Conservation (phyloP, 2,888 invertebrate species). For the Ethmia dodecea region DNA sequence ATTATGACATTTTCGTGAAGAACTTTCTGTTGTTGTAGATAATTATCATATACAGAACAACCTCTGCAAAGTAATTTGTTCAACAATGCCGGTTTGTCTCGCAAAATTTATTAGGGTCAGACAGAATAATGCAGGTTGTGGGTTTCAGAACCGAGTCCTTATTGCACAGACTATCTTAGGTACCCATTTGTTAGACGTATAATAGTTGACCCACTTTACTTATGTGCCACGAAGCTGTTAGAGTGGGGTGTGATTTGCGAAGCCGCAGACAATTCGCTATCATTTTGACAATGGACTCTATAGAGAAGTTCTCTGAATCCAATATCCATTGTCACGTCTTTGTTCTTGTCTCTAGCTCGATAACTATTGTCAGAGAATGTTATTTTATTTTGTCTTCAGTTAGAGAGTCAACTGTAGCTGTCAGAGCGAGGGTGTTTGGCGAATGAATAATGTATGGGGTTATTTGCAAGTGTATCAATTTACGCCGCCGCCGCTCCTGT, state of each 20-base stretch:
- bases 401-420: constrained; percentile 58
- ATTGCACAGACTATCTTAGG: constrained; percentile 53
- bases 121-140: constrained; percentile 72
- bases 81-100: constrained; percentile 67
- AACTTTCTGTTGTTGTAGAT: too few species aligned
- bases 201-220: constrained; percentile 72
- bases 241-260: constrained; percentile 55
- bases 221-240: constrained; percentile 48
- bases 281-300: constrained; percentile 32
- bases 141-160: constrained; percentile 66
- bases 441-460: constrained; percentile 74
- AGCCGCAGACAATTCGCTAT: constrained; percentile 44
- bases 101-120: constrained; percentile 74
- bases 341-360: constrained; percentile 5
- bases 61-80: constrained; percentile 61
- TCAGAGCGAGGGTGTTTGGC: constrained; percentile 61
- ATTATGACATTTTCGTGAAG: too few species aligned
- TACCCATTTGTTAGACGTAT: constrained; percentile 70
- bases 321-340: constrained; percentile 1
- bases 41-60: too few species aligned
- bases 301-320: constrained; percentile 19
- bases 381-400: constrained; percentile 41
- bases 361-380: constrained; percentile 20
- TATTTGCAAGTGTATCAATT: constrained; percentile 78
- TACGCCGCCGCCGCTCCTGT: constrained; percentile 68